Percentiles rank a stretch among this genome's conserved stretches.
Conservation (phyloP, 2,113 vertebrate genomes). For the Harpagus bidentatus region DNA sequence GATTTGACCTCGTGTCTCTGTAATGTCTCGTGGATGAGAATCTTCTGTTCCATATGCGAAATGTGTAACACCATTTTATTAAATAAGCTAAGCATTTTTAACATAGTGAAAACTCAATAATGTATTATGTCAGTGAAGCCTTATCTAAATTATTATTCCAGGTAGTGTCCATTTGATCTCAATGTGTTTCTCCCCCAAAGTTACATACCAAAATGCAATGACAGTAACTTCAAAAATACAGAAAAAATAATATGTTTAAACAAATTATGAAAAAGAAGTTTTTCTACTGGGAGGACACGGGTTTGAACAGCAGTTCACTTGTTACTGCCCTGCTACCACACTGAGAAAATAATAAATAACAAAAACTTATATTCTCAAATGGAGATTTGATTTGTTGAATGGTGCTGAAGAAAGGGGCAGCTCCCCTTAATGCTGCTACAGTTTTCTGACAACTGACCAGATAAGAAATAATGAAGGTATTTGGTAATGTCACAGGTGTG, state of each 20-base stretch:
- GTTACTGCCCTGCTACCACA: background rate
- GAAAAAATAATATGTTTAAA: background rate
- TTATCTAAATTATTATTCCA: background rate
- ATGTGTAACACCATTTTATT: background rate
- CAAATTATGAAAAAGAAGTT: background rate
- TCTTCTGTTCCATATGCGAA: background rate
- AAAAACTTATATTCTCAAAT: accelerated
- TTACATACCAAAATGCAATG: background rate
- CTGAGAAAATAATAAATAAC: background rate
- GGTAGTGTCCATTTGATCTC: background rate
- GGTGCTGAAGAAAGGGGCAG: background rate
- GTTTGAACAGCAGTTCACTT: background rate
- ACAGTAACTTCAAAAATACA: background rate
- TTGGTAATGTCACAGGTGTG: background rate
- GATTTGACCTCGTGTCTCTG: background rate
- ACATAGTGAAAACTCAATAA: background rate
- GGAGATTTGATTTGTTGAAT: background rate
- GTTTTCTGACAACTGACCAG: background rate
- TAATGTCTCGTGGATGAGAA: background rate
- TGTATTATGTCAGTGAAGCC: background rate
- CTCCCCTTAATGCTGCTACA: background rate
- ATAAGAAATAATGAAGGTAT: background rate
- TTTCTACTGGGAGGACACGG: background rate
- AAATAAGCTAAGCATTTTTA: background rate
- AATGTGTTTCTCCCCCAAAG: background rate